Evolutionary conservation across 2,113 vertebrate species (phyloP).

Genomic region (Cavia aperea): DNA sequence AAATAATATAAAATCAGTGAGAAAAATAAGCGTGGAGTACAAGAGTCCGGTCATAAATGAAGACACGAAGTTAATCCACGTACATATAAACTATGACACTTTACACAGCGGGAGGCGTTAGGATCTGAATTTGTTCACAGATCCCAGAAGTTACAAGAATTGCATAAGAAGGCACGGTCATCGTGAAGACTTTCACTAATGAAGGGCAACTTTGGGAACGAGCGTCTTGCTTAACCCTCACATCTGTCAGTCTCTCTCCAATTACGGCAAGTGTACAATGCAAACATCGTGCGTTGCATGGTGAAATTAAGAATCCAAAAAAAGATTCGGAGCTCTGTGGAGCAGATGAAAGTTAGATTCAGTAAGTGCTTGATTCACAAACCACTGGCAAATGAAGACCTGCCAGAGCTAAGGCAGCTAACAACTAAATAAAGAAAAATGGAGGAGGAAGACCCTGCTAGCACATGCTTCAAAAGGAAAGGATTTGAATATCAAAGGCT

Average conservation of each 20-base stretch:
- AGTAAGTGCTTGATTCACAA: background rate
- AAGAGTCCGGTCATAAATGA: background rate
- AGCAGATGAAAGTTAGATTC: constrained; percentile 22
- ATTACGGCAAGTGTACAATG: background rate
- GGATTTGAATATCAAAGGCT: constrained; percentile 69
- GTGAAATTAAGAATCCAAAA: background rate
- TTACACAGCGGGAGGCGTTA: background rate
- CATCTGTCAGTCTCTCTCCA: background rate
- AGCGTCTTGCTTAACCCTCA: background rate
- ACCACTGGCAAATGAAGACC: background rate
- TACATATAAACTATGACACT: background rate
- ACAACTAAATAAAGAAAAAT: constrained; percentile 52
- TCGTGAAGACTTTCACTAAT: background rate
- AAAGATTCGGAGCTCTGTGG: background rate
- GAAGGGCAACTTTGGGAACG: background rate
- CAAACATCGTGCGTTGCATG: background rate
- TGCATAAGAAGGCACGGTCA: background rate
- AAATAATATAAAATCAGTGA: background rate
- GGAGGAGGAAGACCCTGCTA: constrained; percentile 35
- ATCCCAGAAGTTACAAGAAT: background rate
- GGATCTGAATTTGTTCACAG: background rate
- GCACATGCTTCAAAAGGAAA: constrained; percentile 44
- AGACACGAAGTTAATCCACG: background rate
- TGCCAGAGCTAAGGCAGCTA: constrained; percentile 33
- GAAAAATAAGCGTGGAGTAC: background rate